phyloP scores from a whole-genome alignment of 2,113 vertebrate species.

The Odontesthes bonariensis region DNA sequence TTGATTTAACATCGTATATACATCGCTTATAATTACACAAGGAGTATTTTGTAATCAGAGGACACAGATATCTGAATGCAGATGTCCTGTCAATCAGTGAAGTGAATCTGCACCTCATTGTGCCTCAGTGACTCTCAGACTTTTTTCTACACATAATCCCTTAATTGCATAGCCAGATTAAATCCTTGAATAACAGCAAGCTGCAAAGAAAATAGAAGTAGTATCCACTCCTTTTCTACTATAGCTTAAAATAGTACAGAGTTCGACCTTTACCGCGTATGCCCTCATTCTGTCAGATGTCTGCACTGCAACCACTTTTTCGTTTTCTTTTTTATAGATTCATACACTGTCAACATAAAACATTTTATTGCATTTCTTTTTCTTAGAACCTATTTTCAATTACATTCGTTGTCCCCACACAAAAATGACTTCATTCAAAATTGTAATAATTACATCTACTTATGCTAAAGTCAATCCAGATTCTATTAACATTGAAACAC shows the following conservation, averaged over 20 bases:
- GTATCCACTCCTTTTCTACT: conserved; percentile 4
- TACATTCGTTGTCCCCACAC: background rate
- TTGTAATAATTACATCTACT: too few species aligned
- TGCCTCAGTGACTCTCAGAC: background rate
- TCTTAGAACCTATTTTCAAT: background rate
- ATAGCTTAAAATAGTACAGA: background rate
- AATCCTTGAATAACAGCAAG: background rate
- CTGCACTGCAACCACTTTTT: conserved; percentile 1
- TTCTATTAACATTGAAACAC: too few species aligned
- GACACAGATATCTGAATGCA: conserved; percentile 27
- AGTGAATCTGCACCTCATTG: conserved; percentile 2
- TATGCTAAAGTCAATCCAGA: background rate
- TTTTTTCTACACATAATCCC: background rate
- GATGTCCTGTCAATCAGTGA: conserved; percentile 7
- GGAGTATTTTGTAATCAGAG: conserved; percentile 25
- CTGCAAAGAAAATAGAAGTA: background rate
- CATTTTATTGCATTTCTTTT: background rate
- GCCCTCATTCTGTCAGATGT: conserved; percentile 52
- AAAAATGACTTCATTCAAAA: too few species aligned
- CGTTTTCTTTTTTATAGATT: conserved; percentile 6
- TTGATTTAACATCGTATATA: conserved; percentile 34
- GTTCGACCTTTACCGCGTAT: conserved; percentile 57
- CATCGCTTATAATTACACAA: conserved; percentile 17
- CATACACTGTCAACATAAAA: conserved; percentile 6
- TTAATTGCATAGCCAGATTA: conserved; percentile 1